These are phyloP conservation scores for Helicoverpa zea DNA, from an alignment of 1,140 invertebrate genomes.

Conservation along the genomic window DNA sequence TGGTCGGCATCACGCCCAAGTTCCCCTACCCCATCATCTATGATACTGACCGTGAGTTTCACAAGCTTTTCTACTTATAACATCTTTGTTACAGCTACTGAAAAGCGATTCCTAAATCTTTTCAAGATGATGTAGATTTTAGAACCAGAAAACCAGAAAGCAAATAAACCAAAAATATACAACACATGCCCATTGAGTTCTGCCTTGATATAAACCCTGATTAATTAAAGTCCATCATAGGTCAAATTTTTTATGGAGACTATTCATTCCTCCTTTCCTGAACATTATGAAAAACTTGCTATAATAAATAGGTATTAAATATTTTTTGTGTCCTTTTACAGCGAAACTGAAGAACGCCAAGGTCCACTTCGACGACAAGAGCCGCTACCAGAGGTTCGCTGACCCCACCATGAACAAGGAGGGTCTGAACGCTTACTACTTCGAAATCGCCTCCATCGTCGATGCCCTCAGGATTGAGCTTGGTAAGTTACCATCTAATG, in stretches of 20 bases:
- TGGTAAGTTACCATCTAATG: slow-evolving; percentile 14
- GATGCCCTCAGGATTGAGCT: slow-evolving; percentile 50
- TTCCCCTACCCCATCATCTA: slow-evolving; percentile 80
- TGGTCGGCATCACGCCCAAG: slow-evolving; percentile 76
- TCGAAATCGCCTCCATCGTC: slow-evolving; percentile 61
- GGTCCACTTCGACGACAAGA: slow-evolving; percentile 75
- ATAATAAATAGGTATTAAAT: slow-evolving; percentile 5
- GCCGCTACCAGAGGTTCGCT: slow-evolving; percentile 65
- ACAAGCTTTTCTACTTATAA: background rate
- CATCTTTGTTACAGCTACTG: no score
- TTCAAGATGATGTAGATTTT: no score
- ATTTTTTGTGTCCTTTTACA: no score
- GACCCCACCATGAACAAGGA: slow-evolving; percentile 61
- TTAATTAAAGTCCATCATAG: no score
- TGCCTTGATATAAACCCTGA: no score
- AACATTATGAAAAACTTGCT: no score
- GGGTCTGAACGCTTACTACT: slow-evolving; percentile 52
- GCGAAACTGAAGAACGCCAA: slow-evolving; percentile 83
- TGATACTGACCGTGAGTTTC: slow-evolving; percentile 80
- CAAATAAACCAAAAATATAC: no score
- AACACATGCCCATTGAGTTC: no score
- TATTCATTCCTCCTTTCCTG: no score
- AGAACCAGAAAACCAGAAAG: no score
- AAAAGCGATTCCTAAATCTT: no score
- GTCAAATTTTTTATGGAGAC: no score